A percentile compares a stretch with the other conserved stretches of the same genome.
These are phyloP conservation scores for Drosophila eohydei DNA, from an alignment of 2,888 invertebrate genomes.

Conservation along the genomic window DNA sequence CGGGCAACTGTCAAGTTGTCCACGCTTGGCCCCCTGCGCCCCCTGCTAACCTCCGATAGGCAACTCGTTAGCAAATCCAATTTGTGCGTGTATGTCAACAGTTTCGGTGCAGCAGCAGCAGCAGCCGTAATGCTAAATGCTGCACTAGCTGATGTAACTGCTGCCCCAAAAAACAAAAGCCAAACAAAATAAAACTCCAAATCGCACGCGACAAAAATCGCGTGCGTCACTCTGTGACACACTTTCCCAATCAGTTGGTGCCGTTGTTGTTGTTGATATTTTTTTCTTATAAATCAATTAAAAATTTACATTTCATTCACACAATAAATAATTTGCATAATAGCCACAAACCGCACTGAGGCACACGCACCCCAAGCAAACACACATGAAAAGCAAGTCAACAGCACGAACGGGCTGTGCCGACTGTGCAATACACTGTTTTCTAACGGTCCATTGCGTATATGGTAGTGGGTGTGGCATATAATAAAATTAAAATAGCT, in stretches of 20 bases:
- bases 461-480: too few species aligned
- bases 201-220: conserved; percentile 43
- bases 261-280: background rate
- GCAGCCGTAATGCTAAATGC: conserved; percentile 16
- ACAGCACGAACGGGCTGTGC: background rate
- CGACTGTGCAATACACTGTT: conserved; percentile 7
- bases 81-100: conserved; percentile 74
- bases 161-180: conserved; percentile 27
- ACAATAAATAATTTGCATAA: conserved; percentile 72
- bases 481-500: too few species aligned
- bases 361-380: conserved; percentile 17
- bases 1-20: conserved; percentile 65
- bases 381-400: background rate
- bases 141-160: conserved; percentile 14
- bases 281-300: conserved; percentile 64
- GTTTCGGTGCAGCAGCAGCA: conserved; percentile 20
- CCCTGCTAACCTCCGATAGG: background rate
- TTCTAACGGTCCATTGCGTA: background rate
- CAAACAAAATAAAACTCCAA: background rate
- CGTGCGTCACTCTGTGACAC: conserved; percentile 56
- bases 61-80: conserved; percentile 76
- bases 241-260: conserved; percentile 33
- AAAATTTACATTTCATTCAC: conserved; percentile 74
- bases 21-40: conserved; percentile 4
- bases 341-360: conserved; percentile 42